phyloP scores from a whole-genome alignment of 2,113 vertebrate species.

The Paracanthobrama guichenoti region DNA sequence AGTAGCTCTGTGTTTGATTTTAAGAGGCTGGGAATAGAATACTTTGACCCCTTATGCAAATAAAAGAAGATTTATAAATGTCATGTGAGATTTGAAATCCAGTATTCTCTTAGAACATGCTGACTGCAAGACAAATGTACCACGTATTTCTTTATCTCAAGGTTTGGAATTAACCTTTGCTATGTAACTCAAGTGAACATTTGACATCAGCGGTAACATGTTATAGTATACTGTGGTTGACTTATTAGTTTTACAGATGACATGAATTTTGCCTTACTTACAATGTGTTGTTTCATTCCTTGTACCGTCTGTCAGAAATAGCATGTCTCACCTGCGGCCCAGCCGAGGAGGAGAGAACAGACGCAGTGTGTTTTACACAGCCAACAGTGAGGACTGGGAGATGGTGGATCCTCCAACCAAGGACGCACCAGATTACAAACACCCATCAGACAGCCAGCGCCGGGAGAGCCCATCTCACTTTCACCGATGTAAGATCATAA shows the following conservation, averaged over 20 bases:
- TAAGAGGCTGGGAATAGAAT: not conserved
- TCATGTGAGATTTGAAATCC: not conserved
- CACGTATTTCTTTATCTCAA: not conserved
- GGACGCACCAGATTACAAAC: slow-evolving; percentile 84
- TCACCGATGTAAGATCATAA: slow-evolving; percentile 76
- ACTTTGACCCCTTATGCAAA: not conserved
- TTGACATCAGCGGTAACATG: not conserved
- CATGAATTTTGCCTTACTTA: not conserved
- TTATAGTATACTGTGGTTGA: not conserved
- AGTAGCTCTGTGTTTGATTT: not conserved
- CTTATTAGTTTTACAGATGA: slow-evolving; percentile 8
- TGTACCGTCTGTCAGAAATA: slow-evolving; percentile 78
- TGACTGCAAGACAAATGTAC: not conserved
- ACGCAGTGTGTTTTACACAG: slow-evolving; percentile 88
- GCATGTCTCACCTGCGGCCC: slow-evolving; percentile 86
- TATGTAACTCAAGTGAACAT: not conserved
- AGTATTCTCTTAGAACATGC: not conserved
- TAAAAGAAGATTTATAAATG: slow-evolving; percentile 6
- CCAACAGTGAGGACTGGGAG: slow-evolving; percentile 91
- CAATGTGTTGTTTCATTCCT: too few species aligned
- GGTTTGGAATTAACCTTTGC: not conserved
- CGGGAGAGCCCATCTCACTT: slow-evolving; percentile 65
- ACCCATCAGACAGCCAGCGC: slow-evolving; percentile 35
- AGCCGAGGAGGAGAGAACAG: slow-evolving; percentile 80
- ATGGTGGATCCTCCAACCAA: slow-evolving; percentile 85